A percentile compares a stretch with the other conserved stretches of the same genome.
These are phyloP conservation scores for Vicugna pacos DNA, from an alignment of 2,113 vertebrate genomes.

Conservation along the genomic window DNA sequence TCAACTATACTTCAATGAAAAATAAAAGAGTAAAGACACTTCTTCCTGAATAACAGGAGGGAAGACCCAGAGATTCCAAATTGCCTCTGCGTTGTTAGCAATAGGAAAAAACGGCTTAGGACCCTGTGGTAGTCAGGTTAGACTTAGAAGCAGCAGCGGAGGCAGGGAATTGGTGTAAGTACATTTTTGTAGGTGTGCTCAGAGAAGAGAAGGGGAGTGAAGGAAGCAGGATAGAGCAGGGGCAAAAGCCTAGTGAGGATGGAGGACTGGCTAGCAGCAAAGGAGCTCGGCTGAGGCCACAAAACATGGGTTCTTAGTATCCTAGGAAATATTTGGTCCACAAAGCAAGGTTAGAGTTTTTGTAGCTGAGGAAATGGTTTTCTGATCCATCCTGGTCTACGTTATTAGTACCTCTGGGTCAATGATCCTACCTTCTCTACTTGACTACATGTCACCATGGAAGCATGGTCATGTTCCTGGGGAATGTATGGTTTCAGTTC, in stretches of 20 bases:
- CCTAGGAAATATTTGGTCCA: not conserved
- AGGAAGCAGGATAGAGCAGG: not conserved
- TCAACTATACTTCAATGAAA: too few relatives aligned
- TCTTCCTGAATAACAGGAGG: not conserved
- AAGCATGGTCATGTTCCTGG: not conserved
- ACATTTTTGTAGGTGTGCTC: not conserved
- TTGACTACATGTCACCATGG: not conserved
- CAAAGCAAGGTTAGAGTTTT: not conserved
- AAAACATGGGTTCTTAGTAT: not conserved
- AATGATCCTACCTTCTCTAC: not conserved
- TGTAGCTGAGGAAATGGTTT: slow-evolving; percentile 4
- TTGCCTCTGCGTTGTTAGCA: slow-evolving; percentile 27
- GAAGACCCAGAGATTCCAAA: not conserved
- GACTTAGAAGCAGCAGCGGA: not conserved
- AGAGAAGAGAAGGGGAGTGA: not conserved
- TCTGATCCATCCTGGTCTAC: not conserved
- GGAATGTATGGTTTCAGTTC: not conserved
- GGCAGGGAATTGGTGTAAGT: slow-evolving; percentile 12
- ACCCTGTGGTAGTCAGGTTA: not conserved
- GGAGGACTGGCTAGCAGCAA: not conserved
- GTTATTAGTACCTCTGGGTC: slow-evolving; percentile 6
- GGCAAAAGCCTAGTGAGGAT: not conserved
- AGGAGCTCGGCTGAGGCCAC: not conserved
- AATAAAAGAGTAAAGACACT: not conserved
- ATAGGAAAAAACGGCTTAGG: not conserved